Conservation (phyloP, 2,113 vertebrate genomes). For the Pseudorhombus dupliciocellatus region DNA sequence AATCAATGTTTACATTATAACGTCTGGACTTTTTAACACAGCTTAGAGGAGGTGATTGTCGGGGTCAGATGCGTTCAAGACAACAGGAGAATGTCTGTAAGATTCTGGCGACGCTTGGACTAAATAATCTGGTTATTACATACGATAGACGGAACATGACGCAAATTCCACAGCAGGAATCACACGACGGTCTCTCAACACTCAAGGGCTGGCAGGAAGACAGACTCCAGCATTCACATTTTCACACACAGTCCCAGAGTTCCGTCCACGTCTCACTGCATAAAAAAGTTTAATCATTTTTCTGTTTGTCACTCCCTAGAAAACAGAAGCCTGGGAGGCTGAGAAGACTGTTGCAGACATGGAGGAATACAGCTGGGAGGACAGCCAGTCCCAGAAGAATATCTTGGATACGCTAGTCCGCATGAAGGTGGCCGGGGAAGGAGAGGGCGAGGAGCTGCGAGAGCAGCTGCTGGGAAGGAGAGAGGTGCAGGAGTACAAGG, state of each 20-base stretch:
- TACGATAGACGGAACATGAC: too few species aligned
- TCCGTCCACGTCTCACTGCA: not conserved
- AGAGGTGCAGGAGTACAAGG: constrained; percentile 86
- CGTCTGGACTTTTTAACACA: too few species aligned
- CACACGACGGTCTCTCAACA: too few species aligned
- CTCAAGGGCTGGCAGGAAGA: too few species aligned
- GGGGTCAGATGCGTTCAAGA: too few species aligned
- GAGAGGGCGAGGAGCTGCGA: constrained; percentile 58
- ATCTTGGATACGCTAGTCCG: constrained; percentile 81
- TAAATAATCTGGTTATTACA: too few species aligned
- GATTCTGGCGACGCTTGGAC: too few species aligned
- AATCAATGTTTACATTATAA: too few species aligned
- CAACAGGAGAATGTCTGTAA: too few species aligned
- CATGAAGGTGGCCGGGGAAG: constrained; percentile 75
- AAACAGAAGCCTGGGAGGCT: constrained; percentile 92
- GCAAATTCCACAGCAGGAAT: too few species aligned
- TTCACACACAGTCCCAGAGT: not conserved
- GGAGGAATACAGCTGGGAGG: constrained; percentile 93
- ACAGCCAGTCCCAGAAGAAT: constrained; percentile 87
- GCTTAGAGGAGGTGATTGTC: too few species aligned
- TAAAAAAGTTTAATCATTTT: not conserved
- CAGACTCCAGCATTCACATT: too few species aligned
- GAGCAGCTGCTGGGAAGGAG: constrained; percentile 83
- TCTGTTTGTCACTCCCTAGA: constrained; percentile 78
- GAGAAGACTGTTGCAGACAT: constrained; percentile 90